Conservation (phyloP, 2,797 vertebrate genomes). For the Euthynnus affinis region DNA sequence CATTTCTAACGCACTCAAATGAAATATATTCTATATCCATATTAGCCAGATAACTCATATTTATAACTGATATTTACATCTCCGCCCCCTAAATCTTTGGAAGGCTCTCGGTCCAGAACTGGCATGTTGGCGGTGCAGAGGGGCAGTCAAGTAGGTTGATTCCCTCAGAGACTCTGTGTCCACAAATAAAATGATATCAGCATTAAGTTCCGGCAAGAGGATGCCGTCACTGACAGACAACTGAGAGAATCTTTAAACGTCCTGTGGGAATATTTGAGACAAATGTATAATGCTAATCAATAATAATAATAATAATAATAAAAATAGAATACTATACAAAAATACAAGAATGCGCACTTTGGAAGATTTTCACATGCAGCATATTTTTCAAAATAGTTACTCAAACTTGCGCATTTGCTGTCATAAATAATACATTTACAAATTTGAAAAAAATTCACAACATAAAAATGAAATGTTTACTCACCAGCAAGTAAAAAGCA, state of each 20-base stretch:
- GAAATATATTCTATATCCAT: neutral
- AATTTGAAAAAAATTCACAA: slow-evolving; percentile 6
- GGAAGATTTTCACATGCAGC: slow-evolving; percentile 2
- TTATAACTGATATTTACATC: slow-evolving; percentile 78
- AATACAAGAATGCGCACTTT: neutral
- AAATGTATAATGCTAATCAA: neutral
- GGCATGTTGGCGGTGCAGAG: slow-evolving; percentile 84
- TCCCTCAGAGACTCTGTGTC: slow-evolving; percentile 55
- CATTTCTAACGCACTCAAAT: neutral
- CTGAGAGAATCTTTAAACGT: neutral
- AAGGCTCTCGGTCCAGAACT: slow-evolving; percentile 81
- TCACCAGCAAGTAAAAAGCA: slow-evolving; percentile 70
- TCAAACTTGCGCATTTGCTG: neutral
- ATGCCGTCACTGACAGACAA: neutral
- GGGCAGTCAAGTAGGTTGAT: slow-evolving; percentile 45
- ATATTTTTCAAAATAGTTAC: neutral
- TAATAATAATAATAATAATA: no score
- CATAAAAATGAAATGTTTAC: slow-evolving; percentile 42
- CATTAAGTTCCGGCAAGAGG: neutral
- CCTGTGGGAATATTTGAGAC: neutral
- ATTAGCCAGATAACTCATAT: slow-evolving; percentile 1
- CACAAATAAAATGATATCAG: slow-evolving; percentile 44
- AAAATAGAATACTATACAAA: neutral
- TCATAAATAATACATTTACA: neutral
- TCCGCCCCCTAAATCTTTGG: slow-evolving; percentile 66